Conservation (phyloP, 1,140 invertebrate genomes). For the Scaptomyza hsui region DNA sequence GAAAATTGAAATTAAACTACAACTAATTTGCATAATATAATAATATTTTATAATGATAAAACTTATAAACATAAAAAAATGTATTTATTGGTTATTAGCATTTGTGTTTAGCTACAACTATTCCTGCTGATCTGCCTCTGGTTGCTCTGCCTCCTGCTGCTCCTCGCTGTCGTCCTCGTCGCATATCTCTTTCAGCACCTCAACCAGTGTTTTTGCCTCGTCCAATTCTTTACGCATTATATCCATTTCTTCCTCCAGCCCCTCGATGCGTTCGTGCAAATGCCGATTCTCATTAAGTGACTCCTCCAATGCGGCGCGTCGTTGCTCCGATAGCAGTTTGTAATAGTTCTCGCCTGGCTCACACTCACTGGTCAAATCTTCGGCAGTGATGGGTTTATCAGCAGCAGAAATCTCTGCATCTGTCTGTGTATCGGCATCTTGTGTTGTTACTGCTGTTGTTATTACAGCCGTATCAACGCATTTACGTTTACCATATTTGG, state of each 20-base stretch:
- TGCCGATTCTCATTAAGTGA: constrained; percentile 86
- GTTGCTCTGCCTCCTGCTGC: constrained; percentile 26
- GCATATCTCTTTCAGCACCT: constrained; percentile 86
- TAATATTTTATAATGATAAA: constrained; percentile 20
- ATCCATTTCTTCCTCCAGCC: constrained; percentile 86
- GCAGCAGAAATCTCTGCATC: constrained; percentile 20
- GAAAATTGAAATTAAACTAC: constrained; percentile 46
- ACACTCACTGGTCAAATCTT: constrained; percentile 86
- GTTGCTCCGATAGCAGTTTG: constrained; percentile 87
- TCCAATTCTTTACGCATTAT: constrained; percentile 87
- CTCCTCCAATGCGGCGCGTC: constrained; percentile 86
- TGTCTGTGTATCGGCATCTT: constrained; percentile 71
- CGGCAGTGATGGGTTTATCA: constrained; percentile 71
- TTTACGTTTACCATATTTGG: constrained; percentile 78
- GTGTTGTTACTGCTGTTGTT: constrained; percentile 20
- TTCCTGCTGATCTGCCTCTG: constrained; percentile 22
- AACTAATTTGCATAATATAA: constrained; percentile 50
- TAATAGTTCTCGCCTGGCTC: constrained; percentile 87
- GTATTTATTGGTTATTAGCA: constrained; percentile 34
- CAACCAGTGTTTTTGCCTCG: constrained; percentile 86
- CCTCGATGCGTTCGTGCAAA: constrained; percentile 84
- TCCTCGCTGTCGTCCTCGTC: constrained; percentile 68
- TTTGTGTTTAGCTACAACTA: constrained; percentile 23
- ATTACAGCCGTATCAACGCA: constrained; percentile 55
- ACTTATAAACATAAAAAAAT: constrained; percentile 30